These are phyloP conservation scores for Terrapene triunguis DNA, from an alignment of 2,113 vertebrate species.

Conservation along the genomic window DNA sequence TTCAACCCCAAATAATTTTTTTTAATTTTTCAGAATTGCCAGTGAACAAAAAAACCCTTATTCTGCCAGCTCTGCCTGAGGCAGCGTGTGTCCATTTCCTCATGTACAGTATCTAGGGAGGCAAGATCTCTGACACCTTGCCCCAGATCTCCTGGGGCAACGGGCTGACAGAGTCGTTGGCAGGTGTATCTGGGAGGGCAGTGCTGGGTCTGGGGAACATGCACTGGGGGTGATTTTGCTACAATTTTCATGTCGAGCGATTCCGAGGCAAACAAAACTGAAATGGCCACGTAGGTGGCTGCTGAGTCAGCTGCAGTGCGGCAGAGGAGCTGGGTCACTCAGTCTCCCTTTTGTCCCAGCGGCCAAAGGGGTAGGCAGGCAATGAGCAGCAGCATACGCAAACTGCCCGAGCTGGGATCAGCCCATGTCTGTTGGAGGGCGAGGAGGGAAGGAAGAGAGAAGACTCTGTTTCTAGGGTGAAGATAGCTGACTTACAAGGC, in stretches of 20 bases:
- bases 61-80: not conserved
- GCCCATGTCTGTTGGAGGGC: not conserved
- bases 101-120: not conserved
- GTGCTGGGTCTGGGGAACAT: no score
- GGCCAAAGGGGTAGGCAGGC: not conserved
- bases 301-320: not conserved
- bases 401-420: constrained; percentile 29
- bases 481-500: not conserved
- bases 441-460: not conserved
- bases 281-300: not conserved
- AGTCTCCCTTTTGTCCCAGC: not conserved
- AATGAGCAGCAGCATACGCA: not conserved
- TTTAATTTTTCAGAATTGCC: not conserved
- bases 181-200: no score
- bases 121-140: not conserved
- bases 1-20: not conserved
- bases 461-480: not conserved
- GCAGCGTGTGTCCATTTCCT: not conserved
- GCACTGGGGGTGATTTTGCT: not conserved
- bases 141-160: not conserved
- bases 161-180: not conserved
- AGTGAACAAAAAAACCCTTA: not conserved
- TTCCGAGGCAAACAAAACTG: not conserved
- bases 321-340: not conserved
- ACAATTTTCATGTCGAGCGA: not conserved